Percentiles rank a stretch among this genome's conserved stretches.
phyloP scores from a whole-genome alignment of 1,140 invertebrate species.

The Drosophila orosa region DNA sequence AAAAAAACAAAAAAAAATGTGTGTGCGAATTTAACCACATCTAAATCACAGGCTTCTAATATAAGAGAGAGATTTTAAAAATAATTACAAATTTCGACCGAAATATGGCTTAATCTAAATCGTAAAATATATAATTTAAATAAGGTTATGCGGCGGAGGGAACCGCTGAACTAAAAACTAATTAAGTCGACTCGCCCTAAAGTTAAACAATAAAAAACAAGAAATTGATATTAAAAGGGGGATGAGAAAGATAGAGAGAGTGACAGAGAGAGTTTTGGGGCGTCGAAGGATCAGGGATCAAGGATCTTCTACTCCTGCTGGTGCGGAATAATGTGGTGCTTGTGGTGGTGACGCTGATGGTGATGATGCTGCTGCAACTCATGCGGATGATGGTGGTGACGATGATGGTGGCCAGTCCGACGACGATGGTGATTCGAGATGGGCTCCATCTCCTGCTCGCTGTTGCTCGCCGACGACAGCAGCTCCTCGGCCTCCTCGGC shows the following conservation, averaged over 20 bases:
- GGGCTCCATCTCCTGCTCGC: slow-evolving; percentile 45
- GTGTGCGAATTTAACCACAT: slow-evolving; percentile 72
- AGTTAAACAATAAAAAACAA: slow-evolving; percentile 61
- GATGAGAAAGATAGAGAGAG: background rate
- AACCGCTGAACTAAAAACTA: slow-evolving; percentile 66
- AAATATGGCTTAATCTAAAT: slow-evolving; percentile 48
- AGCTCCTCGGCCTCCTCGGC: slow-evolving; percentile 23
- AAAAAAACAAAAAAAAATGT: slow-evolving; percentile 28
- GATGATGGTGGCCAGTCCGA: slow-evolving; percentile 42
- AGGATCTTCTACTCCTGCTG: slow-evolving; percentile 48
- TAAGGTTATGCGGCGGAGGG: slow-evolving; percentile 26
- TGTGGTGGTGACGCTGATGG: slow-evolving; percentile 55
- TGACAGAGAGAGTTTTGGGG: background rate
- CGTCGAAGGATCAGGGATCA: background rate
- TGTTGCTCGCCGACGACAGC: slow-evolving; percentile 34
- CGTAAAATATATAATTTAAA: slow-evolving; percentile 36
- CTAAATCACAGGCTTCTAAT: slow-evolving; percentile 82
- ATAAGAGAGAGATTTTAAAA: slow-evolving; percentile 69
- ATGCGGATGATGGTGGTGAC: slow-evolving; percentile 51
- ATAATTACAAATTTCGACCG: slow-evolving; percentile 64
- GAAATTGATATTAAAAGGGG: slow-evolving; percentile 34
- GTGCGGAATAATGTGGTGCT: slow-evolving; percentile 40
- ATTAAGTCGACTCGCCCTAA: slow-evolving; percentile 78
- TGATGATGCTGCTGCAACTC: slow-evolving; percentile 50
- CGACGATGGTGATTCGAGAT: slow-evolving; percentile 36